phyloP scores from a whole-genome alignment of 2,113 vertebrate genomes.

The Poeciliopsis occidentalis region DNA sequence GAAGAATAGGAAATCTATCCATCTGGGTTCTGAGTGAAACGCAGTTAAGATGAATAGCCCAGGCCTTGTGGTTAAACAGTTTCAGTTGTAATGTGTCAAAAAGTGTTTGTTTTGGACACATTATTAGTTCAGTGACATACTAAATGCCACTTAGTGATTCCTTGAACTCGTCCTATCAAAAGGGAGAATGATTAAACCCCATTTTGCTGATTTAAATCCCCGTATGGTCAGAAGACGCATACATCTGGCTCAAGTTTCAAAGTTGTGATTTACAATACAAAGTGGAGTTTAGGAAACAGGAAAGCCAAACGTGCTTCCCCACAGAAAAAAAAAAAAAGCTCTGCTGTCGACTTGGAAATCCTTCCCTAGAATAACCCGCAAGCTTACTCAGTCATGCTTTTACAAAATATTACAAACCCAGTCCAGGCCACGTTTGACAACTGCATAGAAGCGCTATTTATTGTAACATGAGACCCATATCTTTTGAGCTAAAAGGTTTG shows the following conservation, averaged over 20 bases:
- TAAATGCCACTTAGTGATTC: conserved; percentile 44
- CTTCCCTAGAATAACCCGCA: conserved; percentile 58
- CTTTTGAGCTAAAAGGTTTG: conserved; percentile 75
- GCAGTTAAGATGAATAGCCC: conserved; percentile 34
- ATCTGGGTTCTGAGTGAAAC: conserved; percentile 56
- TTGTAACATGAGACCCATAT: conserved; percentile 82
- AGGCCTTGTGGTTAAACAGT: conserved; percentile 35
- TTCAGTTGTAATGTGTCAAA: conserved; percentile 55
- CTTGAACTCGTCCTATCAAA: conserved; percentile 33
- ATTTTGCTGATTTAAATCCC: conserved; percentile 38
- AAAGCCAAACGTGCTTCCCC: conserved; percentile 31
- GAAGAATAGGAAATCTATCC: conserved; percentile 33
- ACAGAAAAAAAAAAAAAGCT: conserved; percentile 5
- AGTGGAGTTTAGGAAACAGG: conserved; percentile 49
- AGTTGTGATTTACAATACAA: conserved; percentile 51
- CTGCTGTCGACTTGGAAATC: conserved; percentile 45
- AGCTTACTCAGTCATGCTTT: conserved; percentile 74
- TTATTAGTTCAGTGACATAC: conserved; percentile 50
- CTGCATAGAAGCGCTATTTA: conserved; percentile 78
- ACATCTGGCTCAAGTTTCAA: conserved; percentile 41
- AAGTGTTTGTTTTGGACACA: conserved; percentile 51
- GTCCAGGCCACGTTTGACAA: conserved; percentile 78
- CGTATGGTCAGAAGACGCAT: conserved; percentile 11
- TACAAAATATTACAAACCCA: conserved; percentile 72
- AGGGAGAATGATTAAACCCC: conserved; percentile 27